Base-by-base conservation (phyloP, 1,140 invertebrate species). In the Pseudomyrmex gracilis region DNA sequence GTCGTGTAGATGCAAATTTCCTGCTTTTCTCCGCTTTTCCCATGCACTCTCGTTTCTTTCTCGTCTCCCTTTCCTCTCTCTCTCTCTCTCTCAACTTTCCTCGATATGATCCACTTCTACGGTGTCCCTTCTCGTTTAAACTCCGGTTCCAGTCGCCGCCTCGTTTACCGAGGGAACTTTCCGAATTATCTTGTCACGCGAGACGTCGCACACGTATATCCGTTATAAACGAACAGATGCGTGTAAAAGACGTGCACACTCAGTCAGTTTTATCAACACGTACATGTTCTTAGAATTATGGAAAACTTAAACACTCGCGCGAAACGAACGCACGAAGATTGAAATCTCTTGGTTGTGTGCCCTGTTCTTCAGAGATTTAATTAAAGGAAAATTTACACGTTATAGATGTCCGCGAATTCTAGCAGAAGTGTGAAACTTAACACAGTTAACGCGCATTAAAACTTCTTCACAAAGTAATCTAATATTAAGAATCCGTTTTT, bases 141-240 rank as follows among this genome's bases (percentile, higher is more conserved):
- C 74, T 53, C 45, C 73, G 24, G 34, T 55, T 43, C 64, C 66
- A 57, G 61, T 74, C 83, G 47, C 49, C 24, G 71, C 57, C 51
- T 80, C 66, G 76, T 80, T 80, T 80, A 71, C 58, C 17, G 73
- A 17, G 64, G 70, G 77, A 93, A 93, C 92, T 92, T 93, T 91
- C 86, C 90, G 90, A 92, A 93, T 93, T 92, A 93, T 92, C 91
- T 91, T 91, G 90, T 92, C 90, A 91, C 87, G 87, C 89, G 87
- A 89, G 76, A 82, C 90, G 76, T 83, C 87, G 77, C 80, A 74
- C 80, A 87, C 87, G 86, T 82, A 83, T 53, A 86, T 84, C 1
- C n/a, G 90, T 90, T 92, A 91, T 89, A 83, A 83, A 83, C 87
- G 86, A 83, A 84, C 84, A 71, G 47, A 55, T 77, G 74, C 78